A percentile compares a stretch with the other conserved stretches of the same genome.
phyloP scores from a whole-genome alignment of 2,797 vertebrate species.

The Leptodactylus fallax region DNA sequence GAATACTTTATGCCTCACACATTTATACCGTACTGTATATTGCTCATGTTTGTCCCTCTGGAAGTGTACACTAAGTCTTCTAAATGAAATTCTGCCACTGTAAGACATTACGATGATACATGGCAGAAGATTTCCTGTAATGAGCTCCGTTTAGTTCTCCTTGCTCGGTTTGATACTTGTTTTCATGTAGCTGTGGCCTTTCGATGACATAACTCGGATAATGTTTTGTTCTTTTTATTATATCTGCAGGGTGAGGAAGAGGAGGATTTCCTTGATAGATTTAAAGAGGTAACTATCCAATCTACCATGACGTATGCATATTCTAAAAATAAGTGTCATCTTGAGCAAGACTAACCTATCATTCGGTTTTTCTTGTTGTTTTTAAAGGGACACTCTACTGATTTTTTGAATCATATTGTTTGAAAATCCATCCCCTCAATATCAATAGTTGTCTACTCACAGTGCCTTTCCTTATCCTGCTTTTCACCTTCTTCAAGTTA shows the following conservation, averaged over 20 bases:
- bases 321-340: background rate
- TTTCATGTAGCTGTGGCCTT: constrained; percentile 1
- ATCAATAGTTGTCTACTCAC: too few relatives aligned
- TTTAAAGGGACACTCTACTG: too few relatives aligned
- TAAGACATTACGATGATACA: background rate
- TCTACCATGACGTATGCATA: background rate
- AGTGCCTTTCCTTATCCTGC: too few relatives aligned
- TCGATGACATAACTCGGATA: background rate
- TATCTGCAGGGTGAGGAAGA: constrained; percentile 48
- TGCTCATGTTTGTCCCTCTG: background rate
- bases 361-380: background rate
- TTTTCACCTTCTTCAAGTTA: too few relatives aligned
- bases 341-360: background rate
- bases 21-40: background rate
- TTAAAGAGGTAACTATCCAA: constrained; percentile 49
- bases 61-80: background rate
- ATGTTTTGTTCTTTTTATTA: background rate
- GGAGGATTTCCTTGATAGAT: constrained; percentile 49
- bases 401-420: too few relatives aligned
- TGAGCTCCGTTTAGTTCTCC: background rate
- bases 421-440: too few relatives aligned
- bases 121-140: background rate
- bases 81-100: background rate
- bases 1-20: background rate
- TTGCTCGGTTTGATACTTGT: background rate